A percentile compares a stretch with the other conserved stretches of the same genome.
phyloP scores from a whole-genome alignment of 2,888 invertebrate genomes.

The Allacma fusca region DNA sequence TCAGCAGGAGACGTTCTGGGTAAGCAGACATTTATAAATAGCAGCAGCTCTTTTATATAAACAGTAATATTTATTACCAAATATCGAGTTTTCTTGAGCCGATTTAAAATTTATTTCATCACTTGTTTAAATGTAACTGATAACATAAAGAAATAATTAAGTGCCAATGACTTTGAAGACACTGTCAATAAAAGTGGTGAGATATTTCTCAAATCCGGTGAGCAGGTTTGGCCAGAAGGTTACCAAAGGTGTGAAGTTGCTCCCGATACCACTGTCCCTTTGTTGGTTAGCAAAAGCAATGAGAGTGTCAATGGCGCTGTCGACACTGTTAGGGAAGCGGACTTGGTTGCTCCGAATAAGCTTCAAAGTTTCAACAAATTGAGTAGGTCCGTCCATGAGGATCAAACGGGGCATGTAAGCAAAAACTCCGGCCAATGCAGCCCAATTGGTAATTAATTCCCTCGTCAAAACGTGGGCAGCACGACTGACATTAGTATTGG shows the following conservation, averaged over 20 bases:
- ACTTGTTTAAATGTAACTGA: too few relatives aligned
- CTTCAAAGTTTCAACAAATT: slow-evolving; percentile 58
- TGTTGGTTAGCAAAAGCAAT: slow-evolving; percentile 57
- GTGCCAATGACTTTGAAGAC: slow-evolving; percentile 57
- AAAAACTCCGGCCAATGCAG: slow-evolving; percentile 54
- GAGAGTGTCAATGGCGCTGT: slow-evolving; percentile 58
- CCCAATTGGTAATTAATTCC: slow-evolving; percentile 55
- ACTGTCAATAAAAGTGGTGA: slow-evolving; percentile 57
- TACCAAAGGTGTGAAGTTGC: slow-evolving; percentile 57
- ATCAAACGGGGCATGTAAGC: slow-evolving; percentile 60
- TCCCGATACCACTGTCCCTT: slow-evolving; percentile 55
- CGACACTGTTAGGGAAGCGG: slow-evolving; percentile 55
- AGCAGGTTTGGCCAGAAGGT: slow-evolving; percentile 60
- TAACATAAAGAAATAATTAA: too few relatives aligned
- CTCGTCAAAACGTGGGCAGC: slow-evolving; percentile 57
- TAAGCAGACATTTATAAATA: too few relatives aligned
- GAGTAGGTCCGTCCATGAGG: slow-evolving; percentile 60
- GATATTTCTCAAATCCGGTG: slow-evolving; percentile 57
- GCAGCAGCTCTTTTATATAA: too few relatives aligned
- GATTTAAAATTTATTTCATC: too few relatives aligned
- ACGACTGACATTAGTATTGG: slow-evolving; percentile 55
- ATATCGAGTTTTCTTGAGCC: too few relatives aligned
- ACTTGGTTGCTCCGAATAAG: slow-evolving; percentile 59
- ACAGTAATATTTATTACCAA: too few relatives aligned
- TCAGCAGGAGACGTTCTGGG: too few relatives aligned